Conservation (phyloP, 30 jellyfish, hydroid and myxozoan species). For the Aurelia sp. region DNA sequence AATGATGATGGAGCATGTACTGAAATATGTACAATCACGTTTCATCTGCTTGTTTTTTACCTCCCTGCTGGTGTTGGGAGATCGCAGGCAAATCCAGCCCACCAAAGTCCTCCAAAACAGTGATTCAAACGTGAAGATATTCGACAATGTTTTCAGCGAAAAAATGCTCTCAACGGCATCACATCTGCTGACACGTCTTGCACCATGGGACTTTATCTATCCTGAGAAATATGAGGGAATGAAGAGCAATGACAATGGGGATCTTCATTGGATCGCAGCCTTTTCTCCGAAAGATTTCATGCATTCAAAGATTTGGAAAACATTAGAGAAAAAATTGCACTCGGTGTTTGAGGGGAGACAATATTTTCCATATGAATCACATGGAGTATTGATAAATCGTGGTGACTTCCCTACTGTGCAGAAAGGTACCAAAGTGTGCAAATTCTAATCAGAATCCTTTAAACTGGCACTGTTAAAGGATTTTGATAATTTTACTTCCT, state of each 20-base stretch:
- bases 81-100: slow-evolving; percentile 1
- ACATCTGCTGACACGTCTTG: slow-evolving; percentile 21
- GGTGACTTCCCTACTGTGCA: slow-evolving; percentile 81
- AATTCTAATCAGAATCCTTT: no score
- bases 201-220: slow-evolving; percentile 66
- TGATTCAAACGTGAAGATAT: slow-evolving; percentile 2
- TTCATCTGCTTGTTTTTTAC: no score
- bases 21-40: no score
- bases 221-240: slow-evolving; percentile 65
- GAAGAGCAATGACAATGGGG: slow-evolving; percentile 61
- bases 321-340: slow-evolving; percentile 14
- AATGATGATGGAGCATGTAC: no score
- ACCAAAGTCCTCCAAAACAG: slow-evolving; percentile 5
- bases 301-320: slow-evolving; percentile 68
- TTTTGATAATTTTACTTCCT: no score
- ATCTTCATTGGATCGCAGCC: slow-evolving; percentile 68
- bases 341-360: slow-evolving; percentile 25
- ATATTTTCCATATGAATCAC: slow-evolving; percentile 65
- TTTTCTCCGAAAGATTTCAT: slow-evolving; percentile 61
- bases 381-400: slow-evolving; percentile 61
- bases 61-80: no score
- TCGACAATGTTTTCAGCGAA: slow-evolving; percentile 36
- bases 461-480: no score
- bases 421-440: slow-evolving; percentile 38
- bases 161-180: slow-evolving; percentile 19